Conservation (phyloP, 2,113 vertebrate genomes). For the Odobenus rosmarus region DNA sequence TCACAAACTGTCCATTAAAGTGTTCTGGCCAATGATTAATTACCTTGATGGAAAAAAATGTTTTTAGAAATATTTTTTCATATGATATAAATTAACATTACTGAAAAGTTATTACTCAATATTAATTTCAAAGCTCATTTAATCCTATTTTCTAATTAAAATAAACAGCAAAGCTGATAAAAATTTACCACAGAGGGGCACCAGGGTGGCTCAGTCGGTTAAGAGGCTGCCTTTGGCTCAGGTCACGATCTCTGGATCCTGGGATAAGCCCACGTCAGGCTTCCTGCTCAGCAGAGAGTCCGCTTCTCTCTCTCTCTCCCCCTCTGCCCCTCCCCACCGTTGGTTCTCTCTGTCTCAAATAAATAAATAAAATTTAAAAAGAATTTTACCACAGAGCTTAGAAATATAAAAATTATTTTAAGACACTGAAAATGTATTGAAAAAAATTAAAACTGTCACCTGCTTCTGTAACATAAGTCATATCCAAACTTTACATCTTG, state of each 20-base stretch:
- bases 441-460: constrained; percentile 79
- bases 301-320: background rate
- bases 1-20: background rate
- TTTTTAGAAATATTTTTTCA: constrained; percentile 21
- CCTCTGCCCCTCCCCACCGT: background rate
- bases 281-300: background rate
- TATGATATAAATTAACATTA: constrained; percentile 28
- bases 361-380: background rate
- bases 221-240: background rate
- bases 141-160: constrained; percentile 47
- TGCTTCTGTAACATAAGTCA: constrained; percentile 87
- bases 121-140: constrained; percentile 45
- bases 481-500: constrained; percentile 77
- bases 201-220: background rate
- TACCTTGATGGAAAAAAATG: background rate
- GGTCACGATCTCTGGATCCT: background rate
- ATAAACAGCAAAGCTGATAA: constrained; percentile 34
- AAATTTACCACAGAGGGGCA: constrained; percentile 25
- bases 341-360: background rate
- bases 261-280: background rate
- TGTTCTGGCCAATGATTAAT: background rate
- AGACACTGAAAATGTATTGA: background rate
- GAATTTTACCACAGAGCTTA: background rate
- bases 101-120: background rate
- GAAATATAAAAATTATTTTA: background rate